Percentiles rank a stretch among this genome's conserved stretches.
Evolutionary conservation across 2,797 vertebrate species (phyloP).

Genomic region (Cephalopachus bancanus): DNA sequence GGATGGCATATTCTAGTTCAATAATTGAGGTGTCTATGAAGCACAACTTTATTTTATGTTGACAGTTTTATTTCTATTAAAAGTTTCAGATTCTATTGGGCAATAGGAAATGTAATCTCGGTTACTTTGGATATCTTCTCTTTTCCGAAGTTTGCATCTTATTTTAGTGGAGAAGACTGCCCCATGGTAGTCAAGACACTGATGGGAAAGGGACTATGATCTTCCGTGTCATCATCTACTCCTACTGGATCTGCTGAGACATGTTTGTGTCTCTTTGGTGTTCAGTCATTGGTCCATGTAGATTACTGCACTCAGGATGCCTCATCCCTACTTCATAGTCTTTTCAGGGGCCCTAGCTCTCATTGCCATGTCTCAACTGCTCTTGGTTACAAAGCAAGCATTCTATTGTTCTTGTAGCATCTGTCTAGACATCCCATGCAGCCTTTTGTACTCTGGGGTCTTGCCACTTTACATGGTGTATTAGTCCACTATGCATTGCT

Average conservation of each 20-base stretch:
- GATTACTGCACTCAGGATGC: neutral
- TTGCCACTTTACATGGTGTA: neutral
- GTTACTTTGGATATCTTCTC: neutral
- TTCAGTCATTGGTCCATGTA: neutral
- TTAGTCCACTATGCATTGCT: too few relatives aligned
- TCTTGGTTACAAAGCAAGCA: conserved; percentile 22
- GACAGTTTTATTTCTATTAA: conserved; percentile 3
- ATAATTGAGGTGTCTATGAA: neutral
- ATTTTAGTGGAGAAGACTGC: neutral
- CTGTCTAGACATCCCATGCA: neutral
- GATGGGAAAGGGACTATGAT: neutral
- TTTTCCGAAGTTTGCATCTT: neutral
- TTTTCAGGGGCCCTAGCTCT: conserved; percentile 1
- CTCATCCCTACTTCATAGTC: neutral
- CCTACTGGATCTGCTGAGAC: neutral
- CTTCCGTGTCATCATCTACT: neutral
- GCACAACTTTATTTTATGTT: neutral
- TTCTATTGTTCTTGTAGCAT: neutral
- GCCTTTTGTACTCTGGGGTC: neutral
- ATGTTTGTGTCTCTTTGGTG: neutral
- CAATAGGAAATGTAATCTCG: conserved; percentile 11
- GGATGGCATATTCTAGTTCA: neutral
- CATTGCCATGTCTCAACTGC: neutral
- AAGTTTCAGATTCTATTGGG: neutral
- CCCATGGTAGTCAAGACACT: neutral